A percentile compares a stretch with the other conserved stretches of the same genome.
phyloP scores from a whole-genome alignment of 2,888 invertebrate species.

The Ennomos fuscantarius region DNA sequence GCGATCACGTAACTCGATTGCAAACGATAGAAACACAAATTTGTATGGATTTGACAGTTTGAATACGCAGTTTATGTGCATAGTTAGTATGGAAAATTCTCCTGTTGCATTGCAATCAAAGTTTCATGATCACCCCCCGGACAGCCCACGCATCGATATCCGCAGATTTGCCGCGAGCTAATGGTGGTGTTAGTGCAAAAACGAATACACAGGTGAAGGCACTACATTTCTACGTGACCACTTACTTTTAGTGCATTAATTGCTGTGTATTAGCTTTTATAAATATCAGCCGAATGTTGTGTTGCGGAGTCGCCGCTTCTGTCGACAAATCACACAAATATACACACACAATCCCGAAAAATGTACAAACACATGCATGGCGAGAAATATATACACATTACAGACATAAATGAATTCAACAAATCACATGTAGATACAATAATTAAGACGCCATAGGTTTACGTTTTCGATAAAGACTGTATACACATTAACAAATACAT shows the following conservation, averaged over 20 bases:
- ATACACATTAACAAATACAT: too few species aligned
- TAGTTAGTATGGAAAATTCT: too few species aligned
- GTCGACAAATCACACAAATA: slow-evolving; percentile 64
- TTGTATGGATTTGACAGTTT: too few species aligned
- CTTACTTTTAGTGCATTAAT: slow-evolving; percentile 66
- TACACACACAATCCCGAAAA: slow-evolving; percentile 47
- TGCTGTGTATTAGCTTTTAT: slow-evolving; percentile 55
- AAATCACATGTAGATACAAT: too few species aligned
- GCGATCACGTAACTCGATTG: too few species aligned
- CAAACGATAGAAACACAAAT: too few species aligned
- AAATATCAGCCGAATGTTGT: slow-evolving; percentile 53
- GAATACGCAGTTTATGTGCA: too few species aligned
- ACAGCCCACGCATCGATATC: too few species aligned
- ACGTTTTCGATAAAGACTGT: too few species aligned
- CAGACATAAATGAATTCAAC: not conserved
- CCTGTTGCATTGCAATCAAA: too few species aligned
- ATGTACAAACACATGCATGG: slow-evolving; percentile 44
- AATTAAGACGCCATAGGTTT: too few species aligned
- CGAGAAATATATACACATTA: slow-evolving; percentile 7
- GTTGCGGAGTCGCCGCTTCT: slow-evolving; percentile 58
- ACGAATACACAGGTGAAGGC: slow-evolving; percentile 33
- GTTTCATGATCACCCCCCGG: too few species aligned
- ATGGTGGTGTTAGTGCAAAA: slow-evolving; percentile 28
- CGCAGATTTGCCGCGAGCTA: not conserved
- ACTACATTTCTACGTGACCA: slow-evolving; percentile 34